phyloP scores from a whole-genome alignment of 2,888 invertebrate species.

The Chrysodeixis includens region DNA sequence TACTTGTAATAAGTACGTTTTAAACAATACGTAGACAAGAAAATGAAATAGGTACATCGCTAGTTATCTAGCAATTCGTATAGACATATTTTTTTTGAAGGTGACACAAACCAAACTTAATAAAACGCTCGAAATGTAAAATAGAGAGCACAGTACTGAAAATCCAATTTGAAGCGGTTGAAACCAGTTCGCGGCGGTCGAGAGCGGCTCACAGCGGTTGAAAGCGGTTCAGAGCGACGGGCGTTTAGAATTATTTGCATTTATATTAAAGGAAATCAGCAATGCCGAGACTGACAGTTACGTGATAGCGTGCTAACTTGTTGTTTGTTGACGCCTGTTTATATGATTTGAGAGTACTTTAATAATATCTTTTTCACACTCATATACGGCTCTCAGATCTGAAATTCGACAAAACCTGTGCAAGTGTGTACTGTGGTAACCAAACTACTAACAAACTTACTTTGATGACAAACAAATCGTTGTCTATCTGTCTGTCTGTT shows the following conservation, averaged over 20 bases:
- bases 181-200: slow-evolving; percentile 34
- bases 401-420: too few species aligned
- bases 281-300: slow-evolving; percentile 29
- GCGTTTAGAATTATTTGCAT: slow-evolving; percentile 48
- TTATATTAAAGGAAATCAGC: slow-evolving; percentile 54
- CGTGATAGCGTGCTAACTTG: slow-evolving; percentile 14
- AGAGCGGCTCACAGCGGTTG: slow-evolving; percentile 6
- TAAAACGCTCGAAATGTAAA: slow-evolving; percentile 36
- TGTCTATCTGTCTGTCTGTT: too few species aligned
- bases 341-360: not conserved
- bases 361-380: not conserved
- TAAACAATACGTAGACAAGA: not conserved
- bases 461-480: too few species aligned
- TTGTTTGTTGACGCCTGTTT: slow-evolving; percentile 8
- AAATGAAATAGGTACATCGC: not conserved
- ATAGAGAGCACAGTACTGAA: slow-evolving; percentile 30
- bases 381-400: not conserved
- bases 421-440: too few species aligned
- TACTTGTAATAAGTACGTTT: too few species aligned
- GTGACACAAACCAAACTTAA: slow-evolving; percentile 5
- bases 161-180: slow-evolving; percentile 53
- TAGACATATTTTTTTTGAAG: not conserved
- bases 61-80: not conserved
- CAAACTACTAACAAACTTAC: too few species aligned
- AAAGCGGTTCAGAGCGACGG: slow-evolving; percentile 15